Conservation (phyloP, 1,140 invertebrate genomes). For the Heterodera schachtii region DNA sequence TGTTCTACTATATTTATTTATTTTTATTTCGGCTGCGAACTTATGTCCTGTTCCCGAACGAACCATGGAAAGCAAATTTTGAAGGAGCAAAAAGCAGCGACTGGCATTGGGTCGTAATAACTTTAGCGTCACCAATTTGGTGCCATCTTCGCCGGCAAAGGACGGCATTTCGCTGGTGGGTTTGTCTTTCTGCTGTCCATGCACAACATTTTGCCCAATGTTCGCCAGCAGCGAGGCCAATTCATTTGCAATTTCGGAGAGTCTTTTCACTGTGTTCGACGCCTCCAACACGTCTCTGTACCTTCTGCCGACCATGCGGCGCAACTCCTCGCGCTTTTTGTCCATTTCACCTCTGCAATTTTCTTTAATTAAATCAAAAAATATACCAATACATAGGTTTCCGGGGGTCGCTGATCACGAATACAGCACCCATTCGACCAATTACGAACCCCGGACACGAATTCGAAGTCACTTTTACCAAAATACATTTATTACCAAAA, state of each 20-base stretch:
- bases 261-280: slow-evolving; percentile 60
- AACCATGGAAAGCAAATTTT: slow-evolving; percentile 9
- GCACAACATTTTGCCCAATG: slow-evolving; percentile 6
- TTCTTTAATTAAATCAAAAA: no score
- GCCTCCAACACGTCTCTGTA: slow-evolving; percentile 67
- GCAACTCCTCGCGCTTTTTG: slow-evolving; percentile 69
- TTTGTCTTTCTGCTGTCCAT: background rate
- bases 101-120: background rate
- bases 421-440: no score
- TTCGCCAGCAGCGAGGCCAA: slow-evolving; percentile 29
- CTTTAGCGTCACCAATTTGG: background rate
- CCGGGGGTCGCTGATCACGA: no score
- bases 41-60: background rate
- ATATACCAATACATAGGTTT: no score
- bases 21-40: no score
- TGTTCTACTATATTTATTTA: no score
- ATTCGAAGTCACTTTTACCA: no score
- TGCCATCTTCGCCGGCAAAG: slow-evolving; percentile 8
- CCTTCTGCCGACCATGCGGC: slow-evolving; percentile 66
- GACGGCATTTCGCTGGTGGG: background rate
- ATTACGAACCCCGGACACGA: no score
- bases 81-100: background rate
- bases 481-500: no score
- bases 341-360: slow-evolving; percentile 60
- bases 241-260: slow-evolving; percentile 45